These are phyloP conservation scores for Prunella fulvescens DNA, from an alignment of 2,113 vertebrate species.

Conservation along the genomic window DNA sequence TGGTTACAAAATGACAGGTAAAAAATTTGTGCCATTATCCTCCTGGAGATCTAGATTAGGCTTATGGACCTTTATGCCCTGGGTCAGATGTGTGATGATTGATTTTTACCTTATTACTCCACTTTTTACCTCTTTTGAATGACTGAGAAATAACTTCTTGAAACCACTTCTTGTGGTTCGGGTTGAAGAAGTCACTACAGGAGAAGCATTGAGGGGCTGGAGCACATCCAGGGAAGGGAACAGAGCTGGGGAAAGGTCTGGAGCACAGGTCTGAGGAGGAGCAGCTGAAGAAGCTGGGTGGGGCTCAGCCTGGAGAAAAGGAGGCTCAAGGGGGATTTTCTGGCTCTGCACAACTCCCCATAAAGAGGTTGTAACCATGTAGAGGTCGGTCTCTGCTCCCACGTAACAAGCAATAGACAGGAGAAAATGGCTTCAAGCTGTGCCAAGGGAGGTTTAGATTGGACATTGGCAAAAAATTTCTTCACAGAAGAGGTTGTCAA, in stretches of 20 bases:
- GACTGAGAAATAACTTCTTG: neutral
- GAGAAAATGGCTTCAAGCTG: neutral
- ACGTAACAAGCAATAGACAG: neutral
- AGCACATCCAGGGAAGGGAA: fast-evolving
- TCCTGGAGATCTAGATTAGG: neutral
- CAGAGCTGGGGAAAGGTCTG: fast-evolving
- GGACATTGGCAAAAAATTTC: neutral
- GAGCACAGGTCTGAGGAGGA: neutral
- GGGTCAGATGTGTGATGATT: neutral
- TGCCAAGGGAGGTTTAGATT: neutral
- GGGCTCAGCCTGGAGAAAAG: neutral
- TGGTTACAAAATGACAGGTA: neutral
- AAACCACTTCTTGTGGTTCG: neutral
- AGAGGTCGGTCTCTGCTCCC: fast-evolving
- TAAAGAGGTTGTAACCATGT: fast-evolving
- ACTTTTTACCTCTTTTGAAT: neutral
- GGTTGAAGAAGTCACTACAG: neutral
- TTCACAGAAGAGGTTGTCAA: neutral
- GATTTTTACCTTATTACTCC: neutral
- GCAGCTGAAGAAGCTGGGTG: neutral
- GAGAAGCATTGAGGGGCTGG: neutral
- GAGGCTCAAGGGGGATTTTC: neutral
- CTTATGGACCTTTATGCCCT: neutral
- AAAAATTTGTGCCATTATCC: neutral
- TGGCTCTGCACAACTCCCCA: fast-evolving